phyloP scores from a whole-genome alignment of 2,888 invertebrate genomes.

The Drosophila mayaguana region DNA sequence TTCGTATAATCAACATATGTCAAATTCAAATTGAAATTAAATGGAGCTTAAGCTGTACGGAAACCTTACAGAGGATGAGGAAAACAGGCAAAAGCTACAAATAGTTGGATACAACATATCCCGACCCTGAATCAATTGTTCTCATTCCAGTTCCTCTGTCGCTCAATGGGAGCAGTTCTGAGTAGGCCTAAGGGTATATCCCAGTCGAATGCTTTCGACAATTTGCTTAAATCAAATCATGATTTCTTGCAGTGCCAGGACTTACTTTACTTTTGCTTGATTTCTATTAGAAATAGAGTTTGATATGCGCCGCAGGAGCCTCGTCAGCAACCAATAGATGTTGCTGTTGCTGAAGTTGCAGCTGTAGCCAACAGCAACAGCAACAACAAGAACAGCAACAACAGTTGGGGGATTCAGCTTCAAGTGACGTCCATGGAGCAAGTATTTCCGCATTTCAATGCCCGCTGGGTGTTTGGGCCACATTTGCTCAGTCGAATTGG shows the following conservation, averaged over 20 bases:
- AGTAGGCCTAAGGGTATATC: background rate
- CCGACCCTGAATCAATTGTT: too few species aligned
- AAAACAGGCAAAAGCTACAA: too few species aligned
- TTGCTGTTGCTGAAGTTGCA: slow-evolving; percentile 18
- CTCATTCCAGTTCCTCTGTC: too few species aligned
- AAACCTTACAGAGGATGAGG: background rate
- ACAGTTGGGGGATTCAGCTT: slow-evolving; percentile 19
- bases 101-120: background rate
- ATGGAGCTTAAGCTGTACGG: too few species aligned
- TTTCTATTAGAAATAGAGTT: background rate
- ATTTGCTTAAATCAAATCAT: too few species aligned
- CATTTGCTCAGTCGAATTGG: slow-evolving; percentile 54
- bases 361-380: slow-evolving; percentile 16
- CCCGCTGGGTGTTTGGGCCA: slow-evolving; percentile 54
- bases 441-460: slow-evolving; percentile 72
- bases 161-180: too few species aligned
- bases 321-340: background rate
- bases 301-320: slow-evolving; percentile 36
- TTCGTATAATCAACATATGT: background rate
- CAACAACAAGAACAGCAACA: background rate
- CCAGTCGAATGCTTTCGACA: too few species aligned
- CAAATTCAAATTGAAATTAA: background rate
- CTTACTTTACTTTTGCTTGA: background rate
- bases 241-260: background rate
- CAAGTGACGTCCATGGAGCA: slow-evolving; percentile 54